Conservation (phyloP, 1,140 invertebrate genomes). For the Reticulitermes speratus region DNA sequence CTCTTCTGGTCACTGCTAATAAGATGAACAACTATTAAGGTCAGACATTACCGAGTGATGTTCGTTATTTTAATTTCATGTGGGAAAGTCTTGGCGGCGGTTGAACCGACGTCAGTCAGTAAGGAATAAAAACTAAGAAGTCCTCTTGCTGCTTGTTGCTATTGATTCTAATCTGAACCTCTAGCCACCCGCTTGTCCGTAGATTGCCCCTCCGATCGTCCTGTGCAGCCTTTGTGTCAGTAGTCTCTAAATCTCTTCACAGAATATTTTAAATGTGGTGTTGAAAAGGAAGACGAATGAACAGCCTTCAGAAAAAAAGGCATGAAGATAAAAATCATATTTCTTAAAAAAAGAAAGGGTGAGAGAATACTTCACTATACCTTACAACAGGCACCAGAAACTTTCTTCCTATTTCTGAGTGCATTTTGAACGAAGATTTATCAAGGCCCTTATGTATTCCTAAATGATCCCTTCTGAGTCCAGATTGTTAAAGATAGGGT, state of each 20-base stretch:
- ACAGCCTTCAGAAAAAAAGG: neutral
- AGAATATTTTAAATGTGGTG: conserved; percentile 5
- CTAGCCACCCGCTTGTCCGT: neutral
- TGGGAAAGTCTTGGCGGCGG: too few relatives aligned
- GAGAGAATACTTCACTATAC: neutral
- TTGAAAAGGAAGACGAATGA: neutral
- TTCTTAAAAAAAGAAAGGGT: neutral
- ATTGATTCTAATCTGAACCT: neutral
- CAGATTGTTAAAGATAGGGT: neutral
- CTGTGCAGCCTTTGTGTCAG: neutral
- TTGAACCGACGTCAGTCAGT: neutral
- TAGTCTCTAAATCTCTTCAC: neutral
- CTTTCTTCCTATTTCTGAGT: neutral
- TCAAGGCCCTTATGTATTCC: neutral
- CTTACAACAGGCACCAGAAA: neutral
- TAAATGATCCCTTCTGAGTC: neutral
- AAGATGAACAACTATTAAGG: too few relatives aligned
- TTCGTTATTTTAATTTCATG: too few relatives aligned
- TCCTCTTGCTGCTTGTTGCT: neutral
- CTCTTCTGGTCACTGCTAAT: too few relatives aligned
- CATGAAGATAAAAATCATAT: neutral
- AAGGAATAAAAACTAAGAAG: neutral
- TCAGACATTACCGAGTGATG: too few relatives aligned
- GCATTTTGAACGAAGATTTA: neutral
- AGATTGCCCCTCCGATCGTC: neutral